Conservation (phyloP, 2,888 invertebrate genomes). For the Cephus pulcher region DNA sequence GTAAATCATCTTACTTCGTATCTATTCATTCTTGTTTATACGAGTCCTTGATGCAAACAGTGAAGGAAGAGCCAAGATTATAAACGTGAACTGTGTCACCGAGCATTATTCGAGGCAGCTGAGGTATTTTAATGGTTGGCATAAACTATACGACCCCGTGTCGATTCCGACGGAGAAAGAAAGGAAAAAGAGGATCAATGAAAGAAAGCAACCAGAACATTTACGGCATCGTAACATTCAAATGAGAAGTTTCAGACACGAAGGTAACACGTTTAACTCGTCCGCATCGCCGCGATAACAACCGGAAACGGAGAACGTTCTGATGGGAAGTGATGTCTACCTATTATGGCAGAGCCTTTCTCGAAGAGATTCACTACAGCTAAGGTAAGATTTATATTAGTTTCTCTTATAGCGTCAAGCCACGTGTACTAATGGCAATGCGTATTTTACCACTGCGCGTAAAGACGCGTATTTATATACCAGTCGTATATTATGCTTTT, state of each 20-base stretch:
- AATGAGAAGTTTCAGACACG: neutral
- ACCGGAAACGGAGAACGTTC: conserved; percentile 9
- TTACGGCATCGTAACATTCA: conserved; percentile 5
- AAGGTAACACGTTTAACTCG: neutral
- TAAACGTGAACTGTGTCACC: conserved; percentile 1
- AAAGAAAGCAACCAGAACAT: neutral
- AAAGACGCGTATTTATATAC: neutral
- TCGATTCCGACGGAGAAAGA: neutral
- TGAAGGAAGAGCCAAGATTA: neutral
- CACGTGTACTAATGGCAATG: neutral
- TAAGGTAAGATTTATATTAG: conserved; percentile 45
- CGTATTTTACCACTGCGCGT: neutral
- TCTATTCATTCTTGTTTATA: neutral
- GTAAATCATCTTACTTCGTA: neutral
- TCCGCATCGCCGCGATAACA: neutral
- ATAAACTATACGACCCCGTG: neutral
- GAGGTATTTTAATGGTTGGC: conserved; percentile 1
- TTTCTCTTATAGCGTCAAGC: neutral
- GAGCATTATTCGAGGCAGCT: neutral
- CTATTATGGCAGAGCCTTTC: conserved; percentile 63
- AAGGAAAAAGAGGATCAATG: neutral
- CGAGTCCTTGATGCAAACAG: neutral
- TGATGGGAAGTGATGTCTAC: conserved; percentile 50
- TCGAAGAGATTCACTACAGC: conserved; percentile 59
- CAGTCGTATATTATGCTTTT: neutral